Percentiles rank a stretch among this genome's conserved stretches.
Conservation (phyloP, 2,888 invertebrate genomes). For the Pristionchus fissidentatus region DNA sequence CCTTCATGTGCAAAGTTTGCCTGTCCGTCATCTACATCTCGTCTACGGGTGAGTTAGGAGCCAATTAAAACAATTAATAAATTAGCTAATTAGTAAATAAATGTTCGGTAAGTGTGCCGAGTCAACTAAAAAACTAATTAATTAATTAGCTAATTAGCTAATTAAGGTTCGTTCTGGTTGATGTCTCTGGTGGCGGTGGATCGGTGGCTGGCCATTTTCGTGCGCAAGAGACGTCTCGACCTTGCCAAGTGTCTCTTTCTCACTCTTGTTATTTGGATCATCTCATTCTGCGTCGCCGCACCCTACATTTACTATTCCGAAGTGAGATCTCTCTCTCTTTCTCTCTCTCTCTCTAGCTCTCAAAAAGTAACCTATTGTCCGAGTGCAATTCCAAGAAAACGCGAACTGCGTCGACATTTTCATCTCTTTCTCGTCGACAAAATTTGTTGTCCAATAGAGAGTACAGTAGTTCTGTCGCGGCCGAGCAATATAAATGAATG, state of each 20-base stretch:
- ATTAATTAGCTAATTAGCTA: too few species aligned
- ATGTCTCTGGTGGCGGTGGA: conserved; percentile 62
- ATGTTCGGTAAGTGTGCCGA: too few species aligned
- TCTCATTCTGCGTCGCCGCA: conserved; percentile 54
- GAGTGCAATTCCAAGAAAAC: neutral
- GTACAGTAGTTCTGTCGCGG: too few species aligned
- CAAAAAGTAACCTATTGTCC: neutral
- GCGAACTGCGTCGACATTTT: neutral
- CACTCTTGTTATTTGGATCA: conserved; percentile 54
- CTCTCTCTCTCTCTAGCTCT: too few species aligned
- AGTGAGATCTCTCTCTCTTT: too few species aligned
- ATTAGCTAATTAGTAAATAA: neutral
- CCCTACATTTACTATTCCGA: conserved; percentile 54
- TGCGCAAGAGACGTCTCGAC: conserved; percentile 53
- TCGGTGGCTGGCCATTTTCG: conserved; percentile 62
- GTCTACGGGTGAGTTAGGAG: conserved; percentile 56
- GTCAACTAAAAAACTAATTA: too few species aligned
- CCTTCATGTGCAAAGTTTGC: conserved; percentile 58
- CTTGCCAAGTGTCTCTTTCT: conserved; percentile 51
- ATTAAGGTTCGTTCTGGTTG: conserved; percentile 59
- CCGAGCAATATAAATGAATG: neutral
- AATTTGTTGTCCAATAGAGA: too few species aligned
- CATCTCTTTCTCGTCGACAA: neutral
- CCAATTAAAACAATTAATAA: neutral
- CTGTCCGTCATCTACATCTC: conserved; percentile 59